Conservation (phyloP, 2,888 invertebrate species). For the Germaria angustata region DNA sequence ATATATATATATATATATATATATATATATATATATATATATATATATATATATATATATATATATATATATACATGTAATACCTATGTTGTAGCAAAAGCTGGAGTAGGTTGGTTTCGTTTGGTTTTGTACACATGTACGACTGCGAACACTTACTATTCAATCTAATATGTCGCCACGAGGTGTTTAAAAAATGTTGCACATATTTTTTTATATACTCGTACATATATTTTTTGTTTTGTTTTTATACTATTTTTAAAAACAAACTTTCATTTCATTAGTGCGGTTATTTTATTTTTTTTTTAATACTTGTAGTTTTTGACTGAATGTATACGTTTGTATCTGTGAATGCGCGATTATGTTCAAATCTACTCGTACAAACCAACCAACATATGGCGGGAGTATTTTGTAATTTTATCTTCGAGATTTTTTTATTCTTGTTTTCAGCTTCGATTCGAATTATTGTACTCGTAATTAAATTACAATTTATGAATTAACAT, state of each 20-base stretch:
- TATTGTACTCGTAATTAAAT: constrained; percentile 62
- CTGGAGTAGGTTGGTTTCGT: constrained; percentile 18
- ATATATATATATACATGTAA: no score
- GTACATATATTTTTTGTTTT: background rate
- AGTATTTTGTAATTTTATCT: constrained; percentile 55
- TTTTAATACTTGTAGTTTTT: constrained; percentile 17
- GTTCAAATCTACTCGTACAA: constrained; percentile 14
- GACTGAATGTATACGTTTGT: constrained; percentile 5
- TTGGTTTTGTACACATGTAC: constrained; percentile 5
- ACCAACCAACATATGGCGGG: constrained; percentile 25
- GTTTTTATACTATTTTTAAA: constrained; percentile 63
- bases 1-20: no score
- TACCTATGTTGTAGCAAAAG: constrained; percentile 6
- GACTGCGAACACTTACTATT: constrained; percentile 7
- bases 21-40: no score
- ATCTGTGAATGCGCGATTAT: constrained; percentile 30
- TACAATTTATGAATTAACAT: constrained; percentile 60
- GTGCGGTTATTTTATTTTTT: constrained; percentile 49
- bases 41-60: no score
- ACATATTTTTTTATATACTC: constrained; percentile 15
- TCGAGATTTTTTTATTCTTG: constrained; percentile 1
- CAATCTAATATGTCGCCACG: constrained; percentile 54
- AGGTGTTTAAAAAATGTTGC: constrained; percentile 58
- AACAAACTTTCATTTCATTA: constrained; percentile 64
- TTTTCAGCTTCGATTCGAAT: constrained; percentile 22